Percentiles rank a stretch among this genome's conserved stretches.
phyloP scores from a whole-genome alignment of 1,140 invertebrate genomes.

The Ceratitis capitata region DNA sequence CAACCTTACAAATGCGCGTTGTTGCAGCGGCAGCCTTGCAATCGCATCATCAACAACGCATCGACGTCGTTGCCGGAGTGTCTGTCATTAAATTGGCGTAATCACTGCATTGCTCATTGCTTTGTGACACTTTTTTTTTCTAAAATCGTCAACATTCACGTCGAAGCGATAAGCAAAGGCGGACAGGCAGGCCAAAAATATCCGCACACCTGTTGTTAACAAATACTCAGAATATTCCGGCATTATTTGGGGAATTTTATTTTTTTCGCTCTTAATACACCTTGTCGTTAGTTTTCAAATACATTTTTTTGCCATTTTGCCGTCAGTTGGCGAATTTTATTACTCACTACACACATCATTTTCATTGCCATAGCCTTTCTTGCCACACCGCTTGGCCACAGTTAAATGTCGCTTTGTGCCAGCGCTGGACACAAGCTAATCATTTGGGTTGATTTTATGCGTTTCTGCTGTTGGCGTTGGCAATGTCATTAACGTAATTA shows the following conservation, averaged over 20 bases:
- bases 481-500: conserved; percentile 34
- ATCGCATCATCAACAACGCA: conserved; percentile 9
- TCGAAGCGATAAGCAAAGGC: background rate
- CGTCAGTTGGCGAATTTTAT: background rate
- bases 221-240: background rate
- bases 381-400: background rate
- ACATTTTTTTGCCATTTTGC: background rate
- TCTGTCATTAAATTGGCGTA: conserved; percentile 39
- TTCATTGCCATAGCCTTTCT: too few relatives aligned
- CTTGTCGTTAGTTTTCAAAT: too few relatives aligned
- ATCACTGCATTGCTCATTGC: conserved; percentile 30
- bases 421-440: conserved; percentile 4
- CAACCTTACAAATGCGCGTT: conserved; percentile 6
- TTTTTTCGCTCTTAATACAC: background rate
- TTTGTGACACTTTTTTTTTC: background rate
- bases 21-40: background rate
- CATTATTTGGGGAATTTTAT: background rate
- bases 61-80: background rate
- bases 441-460: conserved; percentile 2
- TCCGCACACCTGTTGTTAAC: conserved; percentile 1
- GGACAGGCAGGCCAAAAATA: background rate
- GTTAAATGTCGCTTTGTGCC: background rate
- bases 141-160: background rate
- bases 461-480: background rate
- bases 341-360: conserved; percentile 10